Evolutionary conservation across 2,797 vertebrate species (phyloP).

Genomic region (Phalanger gymnotis): DNA sequence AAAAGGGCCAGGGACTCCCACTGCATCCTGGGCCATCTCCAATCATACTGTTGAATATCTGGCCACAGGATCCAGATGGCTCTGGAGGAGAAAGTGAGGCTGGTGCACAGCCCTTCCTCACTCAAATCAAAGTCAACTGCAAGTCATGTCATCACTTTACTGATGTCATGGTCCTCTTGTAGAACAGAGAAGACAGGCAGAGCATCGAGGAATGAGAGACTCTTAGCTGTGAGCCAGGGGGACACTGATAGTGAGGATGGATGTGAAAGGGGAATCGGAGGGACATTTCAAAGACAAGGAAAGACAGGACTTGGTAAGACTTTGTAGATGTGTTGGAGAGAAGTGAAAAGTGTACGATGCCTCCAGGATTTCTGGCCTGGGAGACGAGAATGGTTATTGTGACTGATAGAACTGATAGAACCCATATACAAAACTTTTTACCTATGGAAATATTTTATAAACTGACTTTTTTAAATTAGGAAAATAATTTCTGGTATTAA

Average conservation of each 20-base stretch:
- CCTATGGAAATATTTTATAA: neutral
- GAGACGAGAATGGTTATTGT: neutral
- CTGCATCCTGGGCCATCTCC: too few species aligned
- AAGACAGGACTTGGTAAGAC: neutral
- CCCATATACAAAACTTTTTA: neutral
- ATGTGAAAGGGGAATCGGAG: neutral
- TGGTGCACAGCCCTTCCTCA: too few species aligned
- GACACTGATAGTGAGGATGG: neutral
- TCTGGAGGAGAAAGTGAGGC: too few species aligned
- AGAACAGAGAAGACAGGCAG: too few species aligned
- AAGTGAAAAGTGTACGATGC: neutral
- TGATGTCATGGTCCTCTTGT: too few species aligned
- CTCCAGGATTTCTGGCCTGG: neutral
- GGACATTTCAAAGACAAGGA: neutral
- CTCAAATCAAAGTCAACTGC: too few species aligned
- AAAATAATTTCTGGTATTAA: conserved; percentile 5
- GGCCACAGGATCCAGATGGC: too few species aligned
- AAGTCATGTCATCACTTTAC: too few species aligned
- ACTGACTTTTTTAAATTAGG: conserved; percentile 37
- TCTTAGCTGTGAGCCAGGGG: neutral
- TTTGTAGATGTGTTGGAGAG: neutral
- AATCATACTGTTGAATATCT: too few species aligned
- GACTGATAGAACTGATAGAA: neutral
- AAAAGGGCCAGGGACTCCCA: too few species aligned
- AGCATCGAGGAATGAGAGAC: neutral